These are phyloP conservation scores for Miniopterus natalensis DNA, from an alignment of 2,113 vertebrate species.

Conservation along the genomic window DNA sequence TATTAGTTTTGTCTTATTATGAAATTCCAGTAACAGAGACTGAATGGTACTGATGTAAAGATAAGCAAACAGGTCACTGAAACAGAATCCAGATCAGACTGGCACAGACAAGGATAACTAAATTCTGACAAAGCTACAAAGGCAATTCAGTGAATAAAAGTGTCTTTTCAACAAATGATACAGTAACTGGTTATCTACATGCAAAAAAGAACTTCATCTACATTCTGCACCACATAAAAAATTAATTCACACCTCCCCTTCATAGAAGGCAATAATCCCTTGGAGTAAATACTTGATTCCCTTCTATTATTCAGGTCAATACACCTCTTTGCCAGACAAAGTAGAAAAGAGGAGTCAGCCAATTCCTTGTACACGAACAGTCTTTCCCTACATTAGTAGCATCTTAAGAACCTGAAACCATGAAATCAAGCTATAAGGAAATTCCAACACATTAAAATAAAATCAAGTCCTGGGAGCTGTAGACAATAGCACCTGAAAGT, in stretches of 20 bases:
- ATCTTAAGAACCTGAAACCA: slow-evolving; percentile 24
- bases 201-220: background rate
- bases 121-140: background rate
- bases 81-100: background rate
- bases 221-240: background rate
- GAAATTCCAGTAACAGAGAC: background rate
- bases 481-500: background rate
- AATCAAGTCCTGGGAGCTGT: background rate
- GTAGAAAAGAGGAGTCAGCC: background rate
- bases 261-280: background rate
- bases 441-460: slow-evolving; percentile 50
- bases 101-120: background rate
- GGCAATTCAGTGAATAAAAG: background rate
- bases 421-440: slow-evolving; percentile 16
- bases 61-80: background rate
- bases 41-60: background rate
- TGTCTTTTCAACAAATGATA: background rate
- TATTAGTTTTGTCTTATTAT: background rate
- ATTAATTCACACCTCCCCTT: background rate
- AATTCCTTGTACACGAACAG: background rate
- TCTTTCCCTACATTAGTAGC: background rate
- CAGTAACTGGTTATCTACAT: background rate
- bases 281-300: slow-evolving; percentile 21
- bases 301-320: slow-evolving; percentile 8
- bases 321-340: slow-evolving; percentile 3